Conservation (phyloP, 2,113 vertebrate genomes). For the Aphelocoma coerulescens region DNA sequence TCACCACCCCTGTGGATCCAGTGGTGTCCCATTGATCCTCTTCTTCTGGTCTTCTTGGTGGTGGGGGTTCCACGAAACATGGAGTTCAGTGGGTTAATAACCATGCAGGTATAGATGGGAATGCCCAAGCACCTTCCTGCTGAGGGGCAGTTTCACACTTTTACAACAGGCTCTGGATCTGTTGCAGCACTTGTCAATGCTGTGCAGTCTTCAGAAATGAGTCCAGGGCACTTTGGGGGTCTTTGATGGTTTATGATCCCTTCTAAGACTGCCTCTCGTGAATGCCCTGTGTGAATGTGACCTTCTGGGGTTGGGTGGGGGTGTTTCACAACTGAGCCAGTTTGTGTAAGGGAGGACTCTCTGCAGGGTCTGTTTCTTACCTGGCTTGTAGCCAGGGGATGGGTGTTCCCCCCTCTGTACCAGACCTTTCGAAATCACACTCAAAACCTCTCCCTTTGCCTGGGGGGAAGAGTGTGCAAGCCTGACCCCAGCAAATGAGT, state of each 20-base stretch:
- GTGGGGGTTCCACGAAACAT: neutral
- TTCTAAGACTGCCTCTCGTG: neutral
- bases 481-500: neutral
- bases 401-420: neutral
- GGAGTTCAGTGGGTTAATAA: neutral
- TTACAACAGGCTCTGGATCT: neutral
- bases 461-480: neutral
- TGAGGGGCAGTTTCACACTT: neutral
- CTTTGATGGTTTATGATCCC: neutral
- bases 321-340: neutral
- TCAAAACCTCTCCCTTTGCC: neutral
- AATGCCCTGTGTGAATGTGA: neutral
- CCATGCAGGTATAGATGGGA: neutral
- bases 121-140: neutral
- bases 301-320: accelerated
- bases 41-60: neutral
- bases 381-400: neutral
- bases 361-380: neutral
- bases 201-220: neutral
- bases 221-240: neutral
- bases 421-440: neutral
- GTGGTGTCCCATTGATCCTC: neutral
- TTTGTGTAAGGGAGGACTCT: neutral
- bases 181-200: accelerated
- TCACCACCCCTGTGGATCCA: neutral